Base-by-base conservation (phyloP, 2,888 invertebrate species). In the Drosophila mimetica region DNA sequence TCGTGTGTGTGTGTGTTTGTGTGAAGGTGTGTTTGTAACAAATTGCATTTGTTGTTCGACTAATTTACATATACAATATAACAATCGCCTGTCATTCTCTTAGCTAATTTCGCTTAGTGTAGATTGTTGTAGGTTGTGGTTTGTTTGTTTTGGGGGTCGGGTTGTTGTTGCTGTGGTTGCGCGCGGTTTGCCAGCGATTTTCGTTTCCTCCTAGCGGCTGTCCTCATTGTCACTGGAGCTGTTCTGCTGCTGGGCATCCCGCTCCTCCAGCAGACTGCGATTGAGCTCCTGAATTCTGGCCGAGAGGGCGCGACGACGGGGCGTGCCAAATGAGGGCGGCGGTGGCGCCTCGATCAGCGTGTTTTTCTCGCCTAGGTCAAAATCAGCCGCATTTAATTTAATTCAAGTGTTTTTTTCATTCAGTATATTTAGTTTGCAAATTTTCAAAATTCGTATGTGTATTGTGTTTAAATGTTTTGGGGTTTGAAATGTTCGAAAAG, bases 261-360 rank as follows among this genome's bases (percentile, higher is more conserved):
- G 90, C 74, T 91, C 92, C 83, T 92, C 90, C 69, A 92, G 79
- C 74, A 91, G 79, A 72, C 90, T 91, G 83, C 91, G 91, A 76
- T 92, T 92, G 36, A 92, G 84, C 86, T 92, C 92, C 85, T 91
- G 90, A 48, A 92, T 90, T 65, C 91, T 89, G 64, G 92, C 91
- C 41, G 92, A 92, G 73, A 92, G 80, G 36, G 91, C 91, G 86
- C 93, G 90, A 32, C 92, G 86, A 34, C 92, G 88, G 52, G 91
- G 91, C 59, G 92, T 91, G 69, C 91, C 90, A 69, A 91, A 91
- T 4, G 91, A 90, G 67, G 90, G 91, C 75, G 89, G 86, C 63
- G 91, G 90, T 93, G 95, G 95, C 93, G 94, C 94, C 93, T 94
- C 95, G 93, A 95, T 95, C 92, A 95, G 94, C 93, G 95, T 95